Evolutionary conservation across 1,140 invertebrate genomes (phyloP).

Genomic region (Cydia fagiglandana): DNA sequence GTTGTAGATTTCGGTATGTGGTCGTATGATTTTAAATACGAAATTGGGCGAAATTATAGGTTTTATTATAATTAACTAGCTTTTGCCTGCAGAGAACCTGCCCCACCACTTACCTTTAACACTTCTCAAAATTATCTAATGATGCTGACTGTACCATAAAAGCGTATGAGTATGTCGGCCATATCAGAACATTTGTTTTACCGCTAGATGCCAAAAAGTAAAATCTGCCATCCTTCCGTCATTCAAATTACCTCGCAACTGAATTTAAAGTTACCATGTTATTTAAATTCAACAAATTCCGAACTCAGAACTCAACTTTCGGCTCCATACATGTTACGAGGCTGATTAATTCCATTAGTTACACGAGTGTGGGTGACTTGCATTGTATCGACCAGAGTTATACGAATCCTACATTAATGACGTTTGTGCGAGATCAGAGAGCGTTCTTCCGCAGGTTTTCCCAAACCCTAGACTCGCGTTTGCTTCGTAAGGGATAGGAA

Average conservation of each 20-base stretch:
- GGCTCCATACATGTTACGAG: constrained; percentile 19
- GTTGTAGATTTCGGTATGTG: too few relatives aligned
- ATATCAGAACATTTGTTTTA: too few relatives aligned
- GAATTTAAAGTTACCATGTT: constrained; percentile 2
- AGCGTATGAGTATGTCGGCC: too few relatives aligned
- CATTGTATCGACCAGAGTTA: not conserved
- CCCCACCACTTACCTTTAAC: too few relatives aligned
- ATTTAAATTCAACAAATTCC: constrained; percentile 8
- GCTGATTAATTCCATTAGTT: not conserved
- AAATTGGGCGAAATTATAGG: too few relatives aligned
- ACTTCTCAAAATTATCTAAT: too few relatives aligned
- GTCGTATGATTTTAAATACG: too few relatives aligned
- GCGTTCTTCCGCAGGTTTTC: not conserved
- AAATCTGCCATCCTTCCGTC: not conserved
- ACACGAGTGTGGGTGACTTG: not conserved
- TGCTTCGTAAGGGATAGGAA: not conserved
- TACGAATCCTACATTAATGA: not conserved
- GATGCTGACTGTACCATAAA: too few relatives aligned
- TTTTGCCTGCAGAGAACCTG: too few relatives aligned
- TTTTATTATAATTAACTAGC: too few relatives aligned
- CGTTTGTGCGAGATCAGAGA: not conserved
- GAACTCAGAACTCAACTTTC: constrained; percentile 8
- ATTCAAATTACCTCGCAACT: constrained; percentile 4
- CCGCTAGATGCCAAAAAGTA: too few relatives aligned
- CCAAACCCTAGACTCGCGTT: not conserved